Percentiles rank a stretch among this genome's conserved stretches.
phyloP scores from a whole-genome alignment of 2,888 invertebrate genomes.

The Drosophila dives region DNA sequence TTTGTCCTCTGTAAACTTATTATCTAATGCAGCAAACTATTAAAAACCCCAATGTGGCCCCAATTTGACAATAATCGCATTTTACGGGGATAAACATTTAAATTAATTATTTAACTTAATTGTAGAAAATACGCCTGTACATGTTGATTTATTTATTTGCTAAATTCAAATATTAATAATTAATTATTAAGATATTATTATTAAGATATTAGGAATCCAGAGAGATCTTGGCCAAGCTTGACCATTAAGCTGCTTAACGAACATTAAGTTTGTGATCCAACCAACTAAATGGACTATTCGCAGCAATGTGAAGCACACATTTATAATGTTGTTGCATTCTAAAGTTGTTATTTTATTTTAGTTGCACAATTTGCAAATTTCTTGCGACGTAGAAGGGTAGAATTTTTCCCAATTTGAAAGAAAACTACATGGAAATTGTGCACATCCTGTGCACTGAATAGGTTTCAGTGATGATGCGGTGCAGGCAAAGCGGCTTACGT shows the following conservation, averaged over 20 bases:
- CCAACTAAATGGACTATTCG: slow-evolving; percentile 5
- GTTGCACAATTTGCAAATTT: slow-evolving; percentile 16
- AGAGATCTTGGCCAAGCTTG: neutral
- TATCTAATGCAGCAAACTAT: neutral
- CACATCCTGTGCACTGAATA: slow-evolving; percentile 50
- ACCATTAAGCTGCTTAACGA: slow-evolving; percentile 16
- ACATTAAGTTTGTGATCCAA: slow-evolving; percentile 6
- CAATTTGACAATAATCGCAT: neutral
- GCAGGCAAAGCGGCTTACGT: slow-evolving; percentile 60
- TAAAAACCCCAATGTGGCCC: neutral
- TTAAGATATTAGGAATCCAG: neutral
- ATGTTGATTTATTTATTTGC: neutral
- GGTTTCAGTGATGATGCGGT: slow-evolving; percentile 12
- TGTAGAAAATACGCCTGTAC: neutral
- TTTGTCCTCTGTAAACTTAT: neutral
- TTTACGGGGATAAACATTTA: neutral
- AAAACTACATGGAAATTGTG: slow-evolving; percentile 56
- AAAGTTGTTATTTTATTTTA: slow-evolving; percentile 2
- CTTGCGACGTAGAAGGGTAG: slow-evolving; percentile 19
- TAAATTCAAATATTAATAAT: too few species aligned
- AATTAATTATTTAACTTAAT: neutral
- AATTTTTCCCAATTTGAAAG: slow-evolving; percentile 52
- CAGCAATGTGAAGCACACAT: neutral
- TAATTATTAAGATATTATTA: too few species aligned
- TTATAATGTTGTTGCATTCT: slow-evolving; percentile 2